phyloP scores from a whole-genome alignment of 2,888 invertebrate species.

The Phlogophora meticulosa region DNA sequence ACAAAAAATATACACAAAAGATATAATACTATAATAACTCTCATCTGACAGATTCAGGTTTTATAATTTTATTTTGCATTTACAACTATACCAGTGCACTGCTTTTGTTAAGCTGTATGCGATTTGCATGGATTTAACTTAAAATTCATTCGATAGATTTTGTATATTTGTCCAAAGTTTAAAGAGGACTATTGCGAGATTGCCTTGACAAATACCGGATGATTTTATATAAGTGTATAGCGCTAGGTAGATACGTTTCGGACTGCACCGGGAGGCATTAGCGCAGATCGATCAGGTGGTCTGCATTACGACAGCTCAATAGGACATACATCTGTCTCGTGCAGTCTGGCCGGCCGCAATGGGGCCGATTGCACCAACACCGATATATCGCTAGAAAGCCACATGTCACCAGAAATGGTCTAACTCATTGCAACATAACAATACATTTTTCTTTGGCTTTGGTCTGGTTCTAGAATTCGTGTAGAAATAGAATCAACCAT shows the following conservation, averaged over 20 bases:
- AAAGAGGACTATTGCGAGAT: not conserved
- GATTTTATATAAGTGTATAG: slow-evolving; percentile 9
- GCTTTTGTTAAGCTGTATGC: slow-evolving; percentile 12
- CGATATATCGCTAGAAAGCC: slow-evolving; percentile 57
- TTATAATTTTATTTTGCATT: slow-evolving; percentile 35
- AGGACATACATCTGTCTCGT: slow-evolving; percentile 80
- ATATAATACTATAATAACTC: slow-evolving; percentile 40
- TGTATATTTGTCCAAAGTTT: not conserved
- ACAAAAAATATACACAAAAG: slow-evolving; percentile 59
- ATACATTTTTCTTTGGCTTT: slow-evolving; percentile 4
- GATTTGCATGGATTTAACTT: slow-evolving; percentile 2
- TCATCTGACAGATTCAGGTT: slow-evolving; percentile 39
- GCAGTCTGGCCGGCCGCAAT: slow-evolving; percentile 68
- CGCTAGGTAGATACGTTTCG: slow-evolving; percentile 51
- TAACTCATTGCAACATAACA: slow-evolving; percentile 30
- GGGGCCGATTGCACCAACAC: slow-evolving; percentile 69
- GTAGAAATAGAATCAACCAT: too few relatives aligned
- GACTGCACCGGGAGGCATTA: slow-evolving; percentile 70
- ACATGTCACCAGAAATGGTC: slow-evolving; percentile 47
- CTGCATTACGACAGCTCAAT: slow-evolving; percentile 81
- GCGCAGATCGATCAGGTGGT: slow-evolving; percentile 76
- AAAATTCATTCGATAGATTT: not conserved
- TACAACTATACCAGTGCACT: slow-evolving; percentile 1
- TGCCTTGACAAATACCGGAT: slow-evolving; percentile 2
- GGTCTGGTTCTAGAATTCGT: not conserved